Base-by-base conservation (phyloP, 2,888 invertebrate genomes). In the Cerceris ruficornis region DNA sequence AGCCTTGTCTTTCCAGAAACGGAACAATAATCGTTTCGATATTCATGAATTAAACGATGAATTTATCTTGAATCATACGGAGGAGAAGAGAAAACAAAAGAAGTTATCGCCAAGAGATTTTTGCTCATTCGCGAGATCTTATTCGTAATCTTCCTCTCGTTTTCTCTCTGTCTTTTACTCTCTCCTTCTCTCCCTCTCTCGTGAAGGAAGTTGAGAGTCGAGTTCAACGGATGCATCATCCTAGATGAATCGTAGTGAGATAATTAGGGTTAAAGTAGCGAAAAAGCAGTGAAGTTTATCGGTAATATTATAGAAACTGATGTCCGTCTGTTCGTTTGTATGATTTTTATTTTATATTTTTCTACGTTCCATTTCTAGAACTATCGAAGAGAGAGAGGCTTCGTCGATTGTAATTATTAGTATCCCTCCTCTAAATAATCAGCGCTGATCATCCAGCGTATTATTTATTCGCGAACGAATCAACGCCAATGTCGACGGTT, bases 271-370 rank as follows among this genome's bases (percentile, higher is more conserved):
- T 52, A 77, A 50, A n/a, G 17, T 1, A 13, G 0, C 1, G 7
- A 46, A 11, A 46, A 46, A 46, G 5, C 46, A 46, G 5, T 6
- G 57, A 39, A 42, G 14, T 60, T 60, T 60, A 43, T 60, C 60
- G 60, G 14, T 60, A 46, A 42, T 28, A 28, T 28, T 46, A 41
- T 61, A 46, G 58, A 52, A 52, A 71, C 54, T 69, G 69, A 57
- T 62, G 54, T 60, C 52, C 70, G 57, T 14, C 69, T 66, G 68
- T 75, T 71, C 66, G 78, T 82, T 80, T 75, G 65, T 70, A 75
- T 73, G 57, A 77, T 62, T 81, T 82, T 79, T 58, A 69, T 79
- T 82, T 76, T 74, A 66, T 82, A 79, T 83, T 82, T 79, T 81
- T 84, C 77, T 80, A 78, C 74, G 75, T 77, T 83, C 54, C 77